Conservation (phyloP, 2,797 vertebrate genomes). For the Ceryle rudis region DNA sequence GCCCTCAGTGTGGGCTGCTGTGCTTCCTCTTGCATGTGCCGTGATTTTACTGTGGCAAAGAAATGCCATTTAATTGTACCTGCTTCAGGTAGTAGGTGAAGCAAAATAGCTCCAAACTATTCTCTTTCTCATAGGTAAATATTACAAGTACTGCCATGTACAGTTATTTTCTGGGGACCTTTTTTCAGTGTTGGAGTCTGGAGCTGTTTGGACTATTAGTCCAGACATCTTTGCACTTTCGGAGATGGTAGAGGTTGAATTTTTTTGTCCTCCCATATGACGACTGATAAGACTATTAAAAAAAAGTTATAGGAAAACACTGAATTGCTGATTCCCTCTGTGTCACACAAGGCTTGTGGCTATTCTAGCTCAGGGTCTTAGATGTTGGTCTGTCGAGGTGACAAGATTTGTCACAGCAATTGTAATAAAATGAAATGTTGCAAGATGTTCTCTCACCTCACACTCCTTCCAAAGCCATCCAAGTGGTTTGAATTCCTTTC, state of each 20-base stretch:
- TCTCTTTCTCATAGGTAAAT: not conserved
- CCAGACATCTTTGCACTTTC: not conserved
- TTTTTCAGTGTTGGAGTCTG: not conserved
- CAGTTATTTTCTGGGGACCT: not conserved
- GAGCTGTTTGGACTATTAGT: not conserved
- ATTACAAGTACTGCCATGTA: not conserved
- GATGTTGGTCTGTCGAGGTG: not conserved
- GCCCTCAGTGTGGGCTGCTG: not conserved
- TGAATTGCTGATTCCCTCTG: not conserved
- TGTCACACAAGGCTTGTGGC: not conserved
- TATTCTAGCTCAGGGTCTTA: not conserved
- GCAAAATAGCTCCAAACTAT: not conserved
- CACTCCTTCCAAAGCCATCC: not conserved
- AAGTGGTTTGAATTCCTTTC: not conserved
- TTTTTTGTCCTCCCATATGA: not conserved
- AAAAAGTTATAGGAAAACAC: not conserved
- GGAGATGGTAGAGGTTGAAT: not conserved
- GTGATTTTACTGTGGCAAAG: not conserved
- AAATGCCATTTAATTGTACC: not conserved
- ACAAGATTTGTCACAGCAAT: not conserved
- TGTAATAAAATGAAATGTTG: constrained; percentile 7
- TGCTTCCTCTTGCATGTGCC: not conserved
- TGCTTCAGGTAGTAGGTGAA: not conserved
- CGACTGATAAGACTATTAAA: not conserved
- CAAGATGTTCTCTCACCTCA: not conserved